Percentiles rank a stretch among this genome's conserved stretches.
phyloP scores from a whole-genome alignment of 2,888 invertebrate species.

The Amphipyra tragopoginis region DNA sequence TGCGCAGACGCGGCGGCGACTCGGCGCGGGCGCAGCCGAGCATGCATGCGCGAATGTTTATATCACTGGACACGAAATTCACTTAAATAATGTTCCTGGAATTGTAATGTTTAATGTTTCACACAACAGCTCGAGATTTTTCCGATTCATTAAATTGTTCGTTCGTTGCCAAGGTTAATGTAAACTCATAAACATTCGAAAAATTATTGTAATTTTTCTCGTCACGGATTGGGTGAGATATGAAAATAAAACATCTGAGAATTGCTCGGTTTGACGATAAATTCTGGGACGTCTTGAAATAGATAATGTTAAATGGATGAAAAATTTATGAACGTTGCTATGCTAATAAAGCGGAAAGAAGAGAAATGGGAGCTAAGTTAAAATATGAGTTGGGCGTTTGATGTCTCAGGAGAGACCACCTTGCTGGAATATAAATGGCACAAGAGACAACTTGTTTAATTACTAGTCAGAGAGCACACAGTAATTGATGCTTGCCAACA shows the following conservation, averaged over 20 bases:
- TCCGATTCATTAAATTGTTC: slow-evolving; percentile 60
- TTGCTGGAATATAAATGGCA: slow-evolving; percentile 46
- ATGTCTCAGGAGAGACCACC: slow-evolving; percentile 49
- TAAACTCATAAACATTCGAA: slow-evolving; percentile 43
- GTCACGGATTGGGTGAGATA: slow-evolving; percentile 29
- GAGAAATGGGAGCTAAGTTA: slow-evolving; percentile 31
- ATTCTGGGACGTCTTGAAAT: slow-evolving; percentile 31
- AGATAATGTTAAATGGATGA: slow-evolving; percentile 34
- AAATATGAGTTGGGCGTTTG: slow-evolving; percentile 44
- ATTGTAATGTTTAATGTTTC: slow-evolving; percentile 62
- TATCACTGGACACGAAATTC: slow-evolving; percentile 75
- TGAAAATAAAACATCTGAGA: slow-evolving; percentile 46
- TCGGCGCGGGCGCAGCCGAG: slow-evolving; percentile 59
- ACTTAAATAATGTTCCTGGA: slow-evolving; percentile 67
- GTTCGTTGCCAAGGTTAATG: slow-evolving; percentile 64
- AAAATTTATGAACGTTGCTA: slow-evolving; percentile 28
- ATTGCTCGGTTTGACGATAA: slow-evolving; percentile 30
- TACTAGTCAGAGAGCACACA: slow-evolving; percentile 39
- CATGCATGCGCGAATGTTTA: slow-evolving; percentile 80
- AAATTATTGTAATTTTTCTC: slow-evolving; percentile 44
- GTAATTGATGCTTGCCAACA: slow-evolving; percentile 57
- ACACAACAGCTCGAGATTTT: slow-evolving; percentile 56
- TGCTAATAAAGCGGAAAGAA: slow-evolving; percentile 33
- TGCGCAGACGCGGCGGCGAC: slow-evolving; percentile 80
- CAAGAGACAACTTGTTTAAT: slow-evolving; percentile 55